phyloP scores from a whole-genome alignment of 1,140 invertebrate species.

The Drosophila navojoa region DNA sequence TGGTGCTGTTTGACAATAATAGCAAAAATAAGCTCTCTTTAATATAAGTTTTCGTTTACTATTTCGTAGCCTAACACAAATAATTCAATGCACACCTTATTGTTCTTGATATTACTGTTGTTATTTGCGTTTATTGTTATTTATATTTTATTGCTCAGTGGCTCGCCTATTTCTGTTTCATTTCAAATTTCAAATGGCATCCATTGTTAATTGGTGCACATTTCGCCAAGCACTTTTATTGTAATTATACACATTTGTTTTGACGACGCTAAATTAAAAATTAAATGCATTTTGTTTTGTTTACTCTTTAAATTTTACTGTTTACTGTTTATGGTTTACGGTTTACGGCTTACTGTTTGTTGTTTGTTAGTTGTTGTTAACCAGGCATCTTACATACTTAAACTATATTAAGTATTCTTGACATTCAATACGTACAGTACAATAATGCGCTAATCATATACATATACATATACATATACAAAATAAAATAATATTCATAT shows the following conservation, averaged over 20 bases:
- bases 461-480: slow-evolving; percentile 37
- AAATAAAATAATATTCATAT: slow-evolving; percentile 24
- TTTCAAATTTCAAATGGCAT: slow-evolving; percentile 36
- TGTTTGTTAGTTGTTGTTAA: not conserved
- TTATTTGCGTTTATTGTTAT: slow-evolving; percentile 55
- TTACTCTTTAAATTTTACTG: slow-evolving; percentile 39
- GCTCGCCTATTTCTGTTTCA: slow-evolving; percentile 38
- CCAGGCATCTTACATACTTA: slow-evolving; percentile 17
- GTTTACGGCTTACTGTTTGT: not conserved
- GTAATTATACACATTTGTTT: slow-evolving; percentile 52
- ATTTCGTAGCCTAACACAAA: slow-evolving; percentile 56
- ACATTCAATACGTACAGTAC: slow-evolving; percentile 19
- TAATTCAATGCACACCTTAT: slow-evolving; percentile 70
- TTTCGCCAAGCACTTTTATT: slow-evolving; percentile 45
- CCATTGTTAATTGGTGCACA: slow-evolving; percentile 24
- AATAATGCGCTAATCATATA: slow-evolving; percentile 25
- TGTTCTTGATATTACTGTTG: slow-evolving; percentile 70
- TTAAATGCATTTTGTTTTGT: slow-evolving; percentile 76
- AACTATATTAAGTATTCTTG: slow-evolving; percentile 32
- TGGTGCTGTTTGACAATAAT: slow-evolving; percentile 27
- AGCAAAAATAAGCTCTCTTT: slow-evolving; percentile 55
- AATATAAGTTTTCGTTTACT: slow-evolving; percentile 30
- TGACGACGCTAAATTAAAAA: slow-evolving; percentile 58
- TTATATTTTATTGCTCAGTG: slow-evolving; percentile 10
- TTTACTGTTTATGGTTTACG: not conserved